phyloP scores from a whole-genome alignment of 2,797 vertebrate species.

The Malacoraja senta region DNA sequence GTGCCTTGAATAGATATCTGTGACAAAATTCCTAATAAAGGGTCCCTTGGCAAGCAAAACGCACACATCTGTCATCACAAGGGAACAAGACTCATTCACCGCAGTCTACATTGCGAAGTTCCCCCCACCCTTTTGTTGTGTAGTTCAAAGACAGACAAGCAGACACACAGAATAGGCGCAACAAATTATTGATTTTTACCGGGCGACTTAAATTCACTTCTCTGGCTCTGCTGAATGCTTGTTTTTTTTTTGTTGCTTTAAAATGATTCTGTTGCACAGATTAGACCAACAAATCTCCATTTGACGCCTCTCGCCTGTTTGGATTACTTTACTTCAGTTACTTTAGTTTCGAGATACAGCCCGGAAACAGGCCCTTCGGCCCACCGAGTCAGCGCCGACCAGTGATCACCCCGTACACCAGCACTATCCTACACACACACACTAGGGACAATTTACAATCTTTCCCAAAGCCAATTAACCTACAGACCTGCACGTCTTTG shows the following conservation, averaged over 20 bases:
- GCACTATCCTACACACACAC: too few relatives aligned
- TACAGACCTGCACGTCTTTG: too few relatives aligned
- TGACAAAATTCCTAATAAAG: constrained; percentile 9
- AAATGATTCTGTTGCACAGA: background rate
- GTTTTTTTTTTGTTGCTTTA: background rate
- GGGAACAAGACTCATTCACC: background rate
- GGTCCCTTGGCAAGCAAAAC: background rate
- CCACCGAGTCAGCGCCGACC: too few relatives aligned
- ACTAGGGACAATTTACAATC: too few relatives aligned
- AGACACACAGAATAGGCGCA: background rate
- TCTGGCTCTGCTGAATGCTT: background rate
- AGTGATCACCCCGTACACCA: too few relatives aligned
- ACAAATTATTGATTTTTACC: constrained; percentile 30
- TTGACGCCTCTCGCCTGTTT: background rate
- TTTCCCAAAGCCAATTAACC: too few relatives aligned
- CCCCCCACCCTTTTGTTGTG: background rate
- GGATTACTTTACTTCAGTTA: background rate
- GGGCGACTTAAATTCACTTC: background rate
- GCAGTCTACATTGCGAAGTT: background rate
- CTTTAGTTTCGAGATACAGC: too few relatives aligned
- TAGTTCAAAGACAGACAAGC: background rate
- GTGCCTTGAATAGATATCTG: constrained; percentile 20
- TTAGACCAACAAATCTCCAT: background rate
- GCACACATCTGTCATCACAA: background rate
- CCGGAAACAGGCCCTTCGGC: too few relatives aligned